phyloP scores from a whole-genome alignment of 2,888 invertebrate genomes.

The Gonocerus acuteangulatus region DNA sequence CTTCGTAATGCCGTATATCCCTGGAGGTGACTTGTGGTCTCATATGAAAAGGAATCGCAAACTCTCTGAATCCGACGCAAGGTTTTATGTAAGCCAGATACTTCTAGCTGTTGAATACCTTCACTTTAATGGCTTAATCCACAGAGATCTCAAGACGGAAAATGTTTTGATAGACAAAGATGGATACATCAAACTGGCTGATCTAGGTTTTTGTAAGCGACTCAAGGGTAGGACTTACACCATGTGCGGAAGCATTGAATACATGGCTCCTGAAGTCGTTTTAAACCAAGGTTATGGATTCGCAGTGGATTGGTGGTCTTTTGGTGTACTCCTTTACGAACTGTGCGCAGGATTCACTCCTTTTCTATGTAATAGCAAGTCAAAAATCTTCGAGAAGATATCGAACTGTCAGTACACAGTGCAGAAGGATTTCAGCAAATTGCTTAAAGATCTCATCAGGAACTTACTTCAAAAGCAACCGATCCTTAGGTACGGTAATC shows the following conservation, averaged over 20 bases:
- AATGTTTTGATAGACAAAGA: constrained; percentile 72
- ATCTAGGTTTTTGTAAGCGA: constrained; percentile 89
- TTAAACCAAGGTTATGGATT: constrained; percentile 85
- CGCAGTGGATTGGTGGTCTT: constrained; percentile 96
- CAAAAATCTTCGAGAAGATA: constrained; percentile 92
- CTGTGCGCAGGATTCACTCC: constrained; percentile 91
- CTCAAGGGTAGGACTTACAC: constrained; percentile 48
- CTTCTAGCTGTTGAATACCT: constrained; percentile 84
- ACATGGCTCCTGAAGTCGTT: constrained; percentile 49
- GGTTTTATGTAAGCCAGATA: constrained; percentile 91
- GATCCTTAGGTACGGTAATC: constrained; percentile 72
- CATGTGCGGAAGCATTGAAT: constrained; percentile 54
- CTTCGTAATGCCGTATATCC: not conserved
- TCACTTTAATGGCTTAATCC: constrained; percentile 76
- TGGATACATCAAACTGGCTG: constrained; percentile 80
- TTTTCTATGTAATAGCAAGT: constrained; percentile 82
- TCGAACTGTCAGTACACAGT: constrained; percentile 80
- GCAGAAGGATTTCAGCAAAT: constrained; percentile 71
- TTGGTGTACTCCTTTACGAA: constrained; percentile 80
- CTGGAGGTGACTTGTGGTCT: constrained; percentile 38
- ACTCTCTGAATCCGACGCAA: constrained; percentile 48
- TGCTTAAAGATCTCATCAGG: constrained; percentile 72
- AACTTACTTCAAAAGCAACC: constrained; percentile 76
- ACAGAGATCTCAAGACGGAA: constrained; percentile 88
- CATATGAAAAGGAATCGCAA: constrained; percentile 58